phyloP scores from a whole-genome alignment of 2,888 invertebrate species.

The Eustalomyia histrio region DNA sequence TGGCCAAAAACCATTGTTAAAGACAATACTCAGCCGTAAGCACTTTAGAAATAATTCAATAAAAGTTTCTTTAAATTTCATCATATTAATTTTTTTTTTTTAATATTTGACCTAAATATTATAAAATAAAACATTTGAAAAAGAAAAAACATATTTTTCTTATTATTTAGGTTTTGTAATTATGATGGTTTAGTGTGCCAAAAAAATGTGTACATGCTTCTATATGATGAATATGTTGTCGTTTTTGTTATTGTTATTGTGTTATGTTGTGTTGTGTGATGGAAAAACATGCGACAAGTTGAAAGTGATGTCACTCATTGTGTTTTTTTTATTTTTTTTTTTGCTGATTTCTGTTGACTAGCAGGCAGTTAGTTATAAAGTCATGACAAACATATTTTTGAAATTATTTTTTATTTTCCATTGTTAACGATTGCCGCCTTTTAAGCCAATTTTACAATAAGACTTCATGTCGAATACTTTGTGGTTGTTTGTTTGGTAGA shows the following conservation, averaged over 20 bases:
- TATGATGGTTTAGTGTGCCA: not conserved
- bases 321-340: not conserved
- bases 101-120: no score
- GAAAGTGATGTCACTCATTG: slow-evolving; percentile 40
- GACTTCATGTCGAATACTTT: slow-evolving; percentile 14
- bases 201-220: no score
- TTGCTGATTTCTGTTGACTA: not conserved
- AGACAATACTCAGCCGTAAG: no score
- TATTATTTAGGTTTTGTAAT: not conserved
- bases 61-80: no score
- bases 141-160: no score
- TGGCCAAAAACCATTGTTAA: no score
- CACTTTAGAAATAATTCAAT: no score
- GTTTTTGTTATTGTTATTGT: not conserved
- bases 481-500: not conserved
- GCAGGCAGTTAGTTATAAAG: not conserved
- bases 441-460: slow-evolving; percentile 51
- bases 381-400: not conserved
- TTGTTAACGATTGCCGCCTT: not conserved
- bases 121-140: no score
- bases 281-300: slow-evolving; percentile 45
- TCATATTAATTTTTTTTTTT: no score
- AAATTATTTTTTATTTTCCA: no score
- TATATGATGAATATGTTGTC: slow-evolving; percentile 14
- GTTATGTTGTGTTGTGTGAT: slow-evolving; percentile 23